phyloP scores from a whole-genome alignment of 2,888 invertebrate genomes.

The Elysia crispata region DNA sequence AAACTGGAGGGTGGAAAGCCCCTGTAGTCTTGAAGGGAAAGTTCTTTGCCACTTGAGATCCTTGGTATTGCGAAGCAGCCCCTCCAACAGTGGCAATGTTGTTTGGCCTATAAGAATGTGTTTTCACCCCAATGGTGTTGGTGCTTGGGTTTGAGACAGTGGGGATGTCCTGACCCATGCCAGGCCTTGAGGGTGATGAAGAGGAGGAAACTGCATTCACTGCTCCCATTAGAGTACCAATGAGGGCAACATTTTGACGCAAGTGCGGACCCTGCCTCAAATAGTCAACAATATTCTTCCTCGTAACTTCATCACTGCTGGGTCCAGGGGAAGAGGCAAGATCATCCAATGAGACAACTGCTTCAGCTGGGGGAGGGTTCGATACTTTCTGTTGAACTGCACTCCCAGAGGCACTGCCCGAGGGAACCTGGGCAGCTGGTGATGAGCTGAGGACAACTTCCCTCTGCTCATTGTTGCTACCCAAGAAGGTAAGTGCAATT shows the following conservation, averaged over 20 bases:
- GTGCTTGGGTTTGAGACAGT: conserved; percentile 49
- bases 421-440: conserved; percentile 39
- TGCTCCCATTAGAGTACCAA: conserved; percentile 64
- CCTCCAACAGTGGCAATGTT: conserved; percentile 2
- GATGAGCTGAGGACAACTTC: conserved; percentile 79
- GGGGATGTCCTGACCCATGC: conserved; percentile 85
- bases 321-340: conserved; percentile 65
- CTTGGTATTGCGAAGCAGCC: neutral
- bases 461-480: conserved; percentile 84
- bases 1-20: conserved; percentile 44
- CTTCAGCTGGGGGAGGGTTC: conserved; percentile 36
- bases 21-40: conserved; percentile 45
- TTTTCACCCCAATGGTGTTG: conserved; percentile 26
- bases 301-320: conserved; percentile 73
- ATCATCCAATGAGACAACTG: conserved; percentile 48
- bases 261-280: conserved; percentile 73
- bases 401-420: too few species aligned
- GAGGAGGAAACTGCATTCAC: conserved; percentile 6
- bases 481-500: conserved; percentile 83
- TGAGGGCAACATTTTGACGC: conserved; percentile 65
- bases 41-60: conserved; percentile 40
- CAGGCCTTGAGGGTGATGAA: conserved; percentile 84
- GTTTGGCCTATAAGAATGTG: conserved; percentile 37
- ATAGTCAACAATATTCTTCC: conserved; percentile 76
- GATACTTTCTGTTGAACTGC: neutral